Conservation (phyloP, 2,113 vertebrate species). For the Aptenodytes patagonicus region DNA sequence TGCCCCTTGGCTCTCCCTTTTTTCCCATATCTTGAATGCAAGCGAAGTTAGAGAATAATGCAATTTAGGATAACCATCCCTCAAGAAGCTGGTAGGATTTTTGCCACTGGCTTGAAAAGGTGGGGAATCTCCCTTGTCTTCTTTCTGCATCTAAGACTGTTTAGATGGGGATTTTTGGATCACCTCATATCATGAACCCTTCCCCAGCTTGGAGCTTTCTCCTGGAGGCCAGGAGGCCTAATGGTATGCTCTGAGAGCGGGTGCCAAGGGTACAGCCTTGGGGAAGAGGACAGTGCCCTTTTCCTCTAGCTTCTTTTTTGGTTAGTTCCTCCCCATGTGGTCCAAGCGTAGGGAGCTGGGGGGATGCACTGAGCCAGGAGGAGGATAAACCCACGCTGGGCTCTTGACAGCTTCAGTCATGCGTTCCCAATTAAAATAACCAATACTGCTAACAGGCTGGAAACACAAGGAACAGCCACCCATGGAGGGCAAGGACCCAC, state of each 20-base stretch:
- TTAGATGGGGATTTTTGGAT: neutral
- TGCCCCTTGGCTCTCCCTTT: neutral
- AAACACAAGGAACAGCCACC: neutral
- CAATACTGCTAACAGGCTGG: neutral
- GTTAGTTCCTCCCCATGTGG: neutral
- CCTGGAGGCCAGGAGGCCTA: neutral
- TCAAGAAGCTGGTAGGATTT: neutral
- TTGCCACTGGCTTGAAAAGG: neutral
- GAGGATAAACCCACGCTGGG: rapidly evolving
- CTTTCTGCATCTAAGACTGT: neutral
- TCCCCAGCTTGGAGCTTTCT: neutral
- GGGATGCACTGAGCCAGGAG: neutral
- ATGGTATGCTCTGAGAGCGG: rapidly evolving
- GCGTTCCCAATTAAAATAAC: neutral
- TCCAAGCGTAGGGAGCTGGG: neutral
- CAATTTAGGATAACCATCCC: neutral
- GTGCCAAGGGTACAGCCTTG: neutral
- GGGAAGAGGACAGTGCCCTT: neutral
- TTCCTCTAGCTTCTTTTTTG: neutral
- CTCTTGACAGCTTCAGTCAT: neutral
- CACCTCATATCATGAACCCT: neutral
- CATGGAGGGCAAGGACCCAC: neutral
- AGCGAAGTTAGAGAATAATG: neutral
- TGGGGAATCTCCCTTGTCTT: neutral
- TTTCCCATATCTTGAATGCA: neutral